These are phyloP conservation scores for Drosophila silvestris DNA, from an alignment of 2,888 invertebrate genomes.

Conservation along the genomic window DNA sequence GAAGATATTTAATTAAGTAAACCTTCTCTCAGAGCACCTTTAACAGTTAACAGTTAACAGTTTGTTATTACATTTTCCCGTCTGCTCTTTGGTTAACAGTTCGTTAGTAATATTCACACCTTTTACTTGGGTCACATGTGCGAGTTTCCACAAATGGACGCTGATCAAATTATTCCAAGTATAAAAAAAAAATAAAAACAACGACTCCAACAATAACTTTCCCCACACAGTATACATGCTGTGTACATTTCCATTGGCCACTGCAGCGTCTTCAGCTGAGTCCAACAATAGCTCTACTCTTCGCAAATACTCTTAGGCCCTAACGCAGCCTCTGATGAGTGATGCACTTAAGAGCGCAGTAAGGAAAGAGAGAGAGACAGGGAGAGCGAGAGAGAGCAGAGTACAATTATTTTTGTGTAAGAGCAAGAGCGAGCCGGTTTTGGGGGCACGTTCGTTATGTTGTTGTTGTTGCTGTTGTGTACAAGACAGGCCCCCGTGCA, in stretches of 20 bases:
- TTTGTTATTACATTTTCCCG: slow-evolving; percentile 12
- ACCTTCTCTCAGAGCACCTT: background rate
- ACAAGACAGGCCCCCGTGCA: slow-evolving; percentile 78
- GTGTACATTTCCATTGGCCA: slow-evolving; percentile 28
- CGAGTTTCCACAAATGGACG: slow-evolving; percentile 48
- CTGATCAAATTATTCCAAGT: slow-evolving; percentile 10
- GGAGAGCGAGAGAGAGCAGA: slow-evolving; percentile 17
- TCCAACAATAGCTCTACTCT: slow-evolving; percentile 1
- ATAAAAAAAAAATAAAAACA: background rate
- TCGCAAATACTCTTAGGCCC: slow-evolving; percentile 12
- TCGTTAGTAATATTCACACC: slow-evolving; percentile 56
- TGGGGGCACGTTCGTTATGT: slow-evolving; percentile 68
- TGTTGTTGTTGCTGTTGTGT: slow-evolving; percentile 28
- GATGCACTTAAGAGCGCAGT: slow-evolving; percentile 63
- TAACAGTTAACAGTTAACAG: slow-evolving; percentile 23
- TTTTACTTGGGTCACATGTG: slow-evolving; percentile 63
- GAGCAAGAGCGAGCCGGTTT: slow-evolving; percentile 59
- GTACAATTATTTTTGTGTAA: slow-evolving; percentile 15
- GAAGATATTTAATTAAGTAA: background rate
- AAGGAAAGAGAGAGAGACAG: slow-evolving; percentile 17
- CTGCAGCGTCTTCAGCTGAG: slow-evolving; percentile 9
- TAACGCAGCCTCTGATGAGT: slow-evolving; percentile 12
- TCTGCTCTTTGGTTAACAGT: slow-evolving; percentile 49
- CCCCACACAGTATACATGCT: background rate
- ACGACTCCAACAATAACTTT: slow-evolving; percentile 7